A percentile compares a stretch with the other conserved stretches of the same genome.
Evolutionary conservation across 2,113 vertebrate genomes (phyloP).

Genomic region (Onychorhynchus coronatus): DNA sequence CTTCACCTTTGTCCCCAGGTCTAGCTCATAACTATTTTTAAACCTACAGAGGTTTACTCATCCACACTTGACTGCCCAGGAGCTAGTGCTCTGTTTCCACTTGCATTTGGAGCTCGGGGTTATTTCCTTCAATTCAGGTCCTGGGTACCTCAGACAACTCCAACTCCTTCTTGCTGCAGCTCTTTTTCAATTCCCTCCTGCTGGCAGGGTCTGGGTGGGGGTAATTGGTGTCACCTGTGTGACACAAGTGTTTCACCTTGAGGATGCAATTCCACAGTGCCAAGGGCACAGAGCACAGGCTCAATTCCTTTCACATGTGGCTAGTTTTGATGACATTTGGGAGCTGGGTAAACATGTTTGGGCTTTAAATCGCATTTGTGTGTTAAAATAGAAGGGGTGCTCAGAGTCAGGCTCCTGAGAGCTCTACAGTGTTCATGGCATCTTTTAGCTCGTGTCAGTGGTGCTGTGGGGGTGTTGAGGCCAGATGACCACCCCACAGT

Average conservation of each 20-base stretch:
- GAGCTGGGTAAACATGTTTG: background rate
- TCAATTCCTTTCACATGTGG: background rate
- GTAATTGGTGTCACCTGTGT: background rate
- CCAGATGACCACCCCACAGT: rapidly evolving
- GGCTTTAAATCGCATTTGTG: background rate
- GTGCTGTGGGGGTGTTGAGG: rapidly evolving
- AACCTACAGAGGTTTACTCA: background rate
- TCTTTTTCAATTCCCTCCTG: background rate
- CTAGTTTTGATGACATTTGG: background rate
- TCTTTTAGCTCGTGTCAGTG: rapidly evolving
- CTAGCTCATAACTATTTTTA: background rate
- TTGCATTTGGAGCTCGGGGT: background rate
- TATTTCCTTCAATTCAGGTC: background rate
- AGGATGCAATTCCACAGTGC: background rate
- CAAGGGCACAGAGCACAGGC: background rate
- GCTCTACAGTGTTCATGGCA: background rate
- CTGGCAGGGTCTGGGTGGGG: background rate
- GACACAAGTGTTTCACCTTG: background rate
- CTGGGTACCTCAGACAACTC: rapidly evolving
- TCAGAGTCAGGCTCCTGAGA: background rate
- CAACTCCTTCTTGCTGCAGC: background rate
- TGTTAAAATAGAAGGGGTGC: background rate
- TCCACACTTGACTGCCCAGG: background rate
- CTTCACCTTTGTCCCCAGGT: background rate
- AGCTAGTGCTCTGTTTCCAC: background rate